Base-by-base conservation (phyloP, 1,140 invertebrate genomes). In the Drosophila orena region DNA sequence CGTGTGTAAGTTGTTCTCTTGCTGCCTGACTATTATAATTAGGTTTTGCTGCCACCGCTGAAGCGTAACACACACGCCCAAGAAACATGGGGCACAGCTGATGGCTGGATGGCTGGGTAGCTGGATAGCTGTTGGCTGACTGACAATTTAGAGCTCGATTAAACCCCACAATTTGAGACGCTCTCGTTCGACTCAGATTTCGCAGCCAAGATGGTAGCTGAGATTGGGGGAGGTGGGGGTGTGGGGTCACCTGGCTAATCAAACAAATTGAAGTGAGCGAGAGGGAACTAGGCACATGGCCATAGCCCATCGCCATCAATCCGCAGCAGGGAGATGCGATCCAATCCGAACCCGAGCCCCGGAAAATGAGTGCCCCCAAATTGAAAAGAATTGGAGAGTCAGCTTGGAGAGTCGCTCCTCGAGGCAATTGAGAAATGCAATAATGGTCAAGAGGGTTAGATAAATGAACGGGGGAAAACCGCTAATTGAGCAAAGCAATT, bases 401-500 rank as follows among this genome's bases (percentile, higher is more conserved):
- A 24, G 68, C 52, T 47, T 71, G 49, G 20, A 70, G 68, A 57
- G 68, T 47, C 65, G 47, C 49, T 52, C 68, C 68, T 70, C 52
- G 42, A 70, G 68, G 43, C 68, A 71, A 71, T 71, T 71, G 68
- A 57, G 65, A 71, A 71, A 71, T 71, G 68, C 66, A 72, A 72
- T 72, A 72, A 72, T 38, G 69, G 66, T 44, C 44, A 49, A 72
- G 69, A 72, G 65, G 53, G 66, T 30, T 30, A 30, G 60, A 20
- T 15, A 30, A 11, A 20, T n/a, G 46, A 22, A 20, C 27, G 34
- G 6, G 58, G 46, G 22, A 55, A 53, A 77, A 79, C 79, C 83
- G 83, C 79, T 88, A 88, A 86, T 86, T 86, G 83, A 72, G 83
- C 79, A 81, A 72, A 75, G 83, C 79, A 86, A 86, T 86, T 86